These are phyloP conservation scores for Musca domestica DNA, from an alignment of 1,140 invertebrate species.

Conservation along the genomic window DNA sequence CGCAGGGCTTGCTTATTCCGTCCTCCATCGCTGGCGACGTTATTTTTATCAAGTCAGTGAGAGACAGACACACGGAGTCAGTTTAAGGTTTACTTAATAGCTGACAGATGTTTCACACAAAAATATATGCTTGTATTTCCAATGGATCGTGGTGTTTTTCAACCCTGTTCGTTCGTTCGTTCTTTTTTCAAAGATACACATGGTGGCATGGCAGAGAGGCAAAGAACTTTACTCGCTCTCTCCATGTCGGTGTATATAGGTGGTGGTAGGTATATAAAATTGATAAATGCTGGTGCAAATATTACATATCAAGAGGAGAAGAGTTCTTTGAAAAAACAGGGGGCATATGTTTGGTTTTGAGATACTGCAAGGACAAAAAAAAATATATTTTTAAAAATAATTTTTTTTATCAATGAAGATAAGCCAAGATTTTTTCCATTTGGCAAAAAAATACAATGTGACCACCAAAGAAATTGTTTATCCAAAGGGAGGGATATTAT, in stretches of 20 bases:
- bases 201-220: too few relatives aligned
- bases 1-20: not conserved
- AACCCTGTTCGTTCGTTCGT: conserved; percentile 18
- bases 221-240: too few relatives aligned
- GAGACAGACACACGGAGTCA: not conserved
- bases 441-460: not conserved
- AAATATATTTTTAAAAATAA: conserved; percentile 2
- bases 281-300: conserved; percentile 19
- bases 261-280: not conserved
- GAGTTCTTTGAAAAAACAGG: not conserved
- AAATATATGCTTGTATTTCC: not conserved
- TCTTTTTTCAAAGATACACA: too few relatives aligned
- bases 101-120: conserved; percentile 17
- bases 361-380: conserved; percentile 13
- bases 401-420: conserved; percentile 15
- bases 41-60: not conserved
- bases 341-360: not conserved
- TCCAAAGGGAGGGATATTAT: not conserved
- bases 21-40: not conserved
- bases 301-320: not conserved
- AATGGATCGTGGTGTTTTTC: not conserved
- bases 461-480: not conserved
- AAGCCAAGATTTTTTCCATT: not conserved
- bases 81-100: conserved; percentile 9
- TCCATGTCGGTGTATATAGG: too few relatives aligned